Conservation (phyloP, 2,113 vertebrate species). For the Okapia johnstoni region DNA sequence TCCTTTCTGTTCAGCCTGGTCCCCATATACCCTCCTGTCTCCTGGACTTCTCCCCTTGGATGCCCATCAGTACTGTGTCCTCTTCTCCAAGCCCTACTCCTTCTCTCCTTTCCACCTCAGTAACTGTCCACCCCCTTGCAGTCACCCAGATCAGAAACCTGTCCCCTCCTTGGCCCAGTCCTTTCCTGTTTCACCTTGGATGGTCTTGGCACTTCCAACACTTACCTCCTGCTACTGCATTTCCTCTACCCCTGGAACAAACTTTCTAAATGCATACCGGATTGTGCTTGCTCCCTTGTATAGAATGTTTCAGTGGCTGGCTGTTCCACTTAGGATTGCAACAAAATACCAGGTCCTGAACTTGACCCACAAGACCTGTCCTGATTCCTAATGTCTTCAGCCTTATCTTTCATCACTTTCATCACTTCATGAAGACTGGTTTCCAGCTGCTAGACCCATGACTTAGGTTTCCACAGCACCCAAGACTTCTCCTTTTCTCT, state of each 20-base stretch:
- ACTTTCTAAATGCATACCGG: neutral
- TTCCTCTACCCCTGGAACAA: neutral
- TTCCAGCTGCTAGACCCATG: neutral
- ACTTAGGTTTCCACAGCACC: neutral
- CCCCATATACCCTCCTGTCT: neutral
- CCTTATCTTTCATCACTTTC: neutral
- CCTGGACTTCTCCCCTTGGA: neutral
- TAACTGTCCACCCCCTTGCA: neutral
- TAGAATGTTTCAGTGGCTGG: neutral
- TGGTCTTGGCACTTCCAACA: neutral
- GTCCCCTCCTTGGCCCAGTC: neutral
- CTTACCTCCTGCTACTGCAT: neutral
- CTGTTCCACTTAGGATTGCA: neutral
- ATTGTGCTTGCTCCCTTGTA: neutral
- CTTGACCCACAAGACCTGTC: neutral
- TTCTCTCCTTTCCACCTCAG: neutral
- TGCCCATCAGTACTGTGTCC: neutral
- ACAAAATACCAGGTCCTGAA: neutral
- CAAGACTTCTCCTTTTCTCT: neutral
- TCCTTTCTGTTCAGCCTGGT: neutral
- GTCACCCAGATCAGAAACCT: neutral
- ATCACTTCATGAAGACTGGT: neutral
- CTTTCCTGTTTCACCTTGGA: neutral
- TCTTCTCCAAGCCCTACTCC: neutral
- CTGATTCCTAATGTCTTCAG: neutral